Conservation (phyloP, 2,888 invertebrate species). For the Mongoloraphidia duomilia region DNA sequence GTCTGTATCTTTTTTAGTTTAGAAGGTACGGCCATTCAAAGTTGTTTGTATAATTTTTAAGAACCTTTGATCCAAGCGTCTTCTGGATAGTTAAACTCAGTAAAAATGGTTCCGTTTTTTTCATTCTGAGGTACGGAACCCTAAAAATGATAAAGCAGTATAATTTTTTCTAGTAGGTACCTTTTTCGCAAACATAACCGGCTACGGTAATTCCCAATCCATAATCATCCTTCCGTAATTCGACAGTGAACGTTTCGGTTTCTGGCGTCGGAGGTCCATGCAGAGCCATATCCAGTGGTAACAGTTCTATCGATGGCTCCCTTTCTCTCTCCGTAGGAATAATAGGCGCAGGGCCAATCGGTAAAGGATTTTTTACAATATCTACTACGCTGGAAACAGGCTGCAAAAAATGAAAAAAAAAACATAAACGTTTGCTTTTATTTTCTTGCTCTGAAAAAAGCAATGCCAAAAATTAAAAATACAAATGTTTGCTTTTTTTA, state of each 20-base stretch:
- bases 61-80: too few species aligned
- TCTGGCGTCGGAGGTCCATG: conserved; percentile 58
- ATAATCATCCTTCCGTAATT: conserved; percentile 81
- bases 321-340: conserved; percentile 7
- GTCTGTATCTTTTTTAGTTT: too few species aligned
- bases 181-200: conserved; percentile 92
- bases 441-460: background rate
- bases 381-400: conserved; percentile 50
- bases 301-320: conserved; percentile 18
- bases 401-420: conserved; percentile 24
- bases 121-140: too few species aligned
- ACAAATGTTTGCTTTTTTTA: background rate
- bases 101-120: too few species aligned
- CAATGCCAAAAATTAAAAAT: background rate
- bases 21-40: too few species aligned
- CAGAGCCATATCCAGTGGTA: conserved; percentile 41
- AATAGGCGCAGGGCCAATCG: conserved; percentile 7
- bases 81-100: too few species aligned
- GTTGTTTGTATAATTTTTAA: too few species aligned
- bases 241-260: conserved; percentile 80
- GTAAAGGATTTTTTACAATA: conserved; percentile 44
- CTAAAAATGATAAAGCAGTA: too few species aligned
- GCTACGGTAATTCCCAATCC: conserved; percentile 92
- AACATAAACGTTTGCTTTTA: conserved; percentile 19
- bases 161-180: conserved; percentile 28